Percentiles rank a stretch among this genome's conserved stretches.
phyloP scores from a whole-genome alignment of 2,797 vertebrate genomes.

The Tolypeutes matacus region DNA sequence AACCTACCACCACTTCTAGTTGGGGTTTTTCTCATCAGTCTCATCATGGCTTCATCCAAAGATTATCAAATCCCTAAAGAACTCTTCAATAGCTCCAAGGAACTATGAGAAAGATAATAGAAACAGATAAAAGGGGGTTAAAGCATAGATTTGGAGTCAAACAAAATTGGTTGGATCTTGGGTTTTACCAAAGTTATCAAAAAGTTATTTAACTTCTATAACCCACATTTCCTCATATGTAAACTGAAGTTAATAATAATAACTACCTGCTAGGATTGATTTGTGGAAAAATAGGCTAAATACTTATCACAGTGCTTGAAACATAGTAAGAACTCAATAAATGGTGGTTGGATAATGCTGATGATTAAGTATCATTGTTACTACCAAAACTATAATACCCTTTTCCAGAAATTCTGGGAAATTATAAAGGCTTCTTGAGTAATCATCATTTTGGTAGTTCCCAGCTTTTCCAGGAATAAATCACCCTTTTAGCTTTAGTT shows the following conservation, averaged over 20 bases:
- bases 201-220: neutral
- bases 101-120: neutral
- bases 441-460: neutral
- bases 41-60: neutral
- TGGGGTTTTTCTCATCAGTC: neutral
- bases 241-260: conserved; percentile 1
- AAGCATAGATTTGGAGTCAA: neutral
- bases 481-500: neutral
- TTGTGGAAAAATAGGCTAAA: neutral
- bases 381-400: neutral
- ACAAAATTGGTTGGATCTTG: neutral
- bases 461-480: neutral
- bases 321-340: neutral
- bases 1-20: neutral
- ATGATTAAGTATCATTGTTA: neutral
- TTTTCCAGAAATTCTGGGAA: conserved; percentile 14
- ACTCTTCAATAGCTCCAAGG: neutral
- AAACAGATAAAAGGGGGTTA: neutral
- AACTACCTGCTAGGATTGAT: neutral
- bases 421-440: neutral
- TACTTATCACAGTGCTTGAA: neutral
- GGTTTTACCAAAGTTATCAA: conserved; percentile 18
- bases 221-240: conserved; percentile 5
- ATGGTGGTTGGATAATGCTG: neutral
- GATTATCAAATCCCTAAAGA: neutral